Evolutionary conservation across 2,888 invertebrate species (phyloP), one percentile per base, ranked within the genome.

Genomic region (Oxyteleia sp.): DNA sequence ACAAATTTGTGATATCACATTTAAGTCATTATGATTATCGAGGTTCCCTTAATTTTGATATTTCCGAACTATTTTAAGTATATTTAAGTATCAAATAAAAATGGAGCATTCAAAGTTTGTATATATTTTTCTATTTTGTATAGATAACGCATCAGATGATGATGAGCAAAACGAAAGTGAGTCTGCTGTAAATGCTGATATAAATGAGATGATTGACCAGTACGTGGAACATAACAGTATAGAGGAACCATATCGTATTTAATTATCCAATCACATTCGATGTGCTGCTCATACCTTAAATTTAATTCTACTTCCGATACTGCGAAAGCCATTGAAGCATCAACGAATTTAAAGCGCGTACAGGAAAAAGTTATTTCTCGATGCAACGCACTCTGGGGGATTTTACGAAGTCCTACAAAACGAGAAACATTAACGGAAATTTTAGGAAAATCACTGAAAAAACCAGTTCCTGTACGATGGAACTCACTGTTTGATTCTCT

Each of bases 401-500:
- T 18, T n/a, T 35, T 29, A 15, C 15, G 16, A 13, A 43, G 41
- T 23, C 43, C 26, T 1, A 45, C 0, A 63, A 32, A 63, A n/a
- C 10, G 47, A 2, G 63, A 63, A 32, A 11, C 1, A 1, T 16
- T 63, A 18, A 63, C 0, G 1, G 10, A 26, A 11, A 11, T 5
- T 23, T 63, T 63, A 18, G 47, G 63, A 4, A 0, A 18, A 35
- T 8, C 45, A n/a, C 13, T 63, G 11, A 45, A 10, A 10, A 10
- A 29, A 5, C 45, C 63, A 5, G 43, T 63, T 29, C 11, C 20
- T 1, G 20, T 18, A 1, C 26, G 63, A 15, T 63, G 47, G 47
- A 63, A 63, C 32, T 63, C 63, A 0, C 5, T 61, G 2, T 61
- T 18, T 20, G 15, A 63, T n/a, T 47, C 45, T 5, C n/a, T 63